Conservation (phyloP, 2,113 vertebrate species). For the Halichoeres trimaculatus region DNA sequence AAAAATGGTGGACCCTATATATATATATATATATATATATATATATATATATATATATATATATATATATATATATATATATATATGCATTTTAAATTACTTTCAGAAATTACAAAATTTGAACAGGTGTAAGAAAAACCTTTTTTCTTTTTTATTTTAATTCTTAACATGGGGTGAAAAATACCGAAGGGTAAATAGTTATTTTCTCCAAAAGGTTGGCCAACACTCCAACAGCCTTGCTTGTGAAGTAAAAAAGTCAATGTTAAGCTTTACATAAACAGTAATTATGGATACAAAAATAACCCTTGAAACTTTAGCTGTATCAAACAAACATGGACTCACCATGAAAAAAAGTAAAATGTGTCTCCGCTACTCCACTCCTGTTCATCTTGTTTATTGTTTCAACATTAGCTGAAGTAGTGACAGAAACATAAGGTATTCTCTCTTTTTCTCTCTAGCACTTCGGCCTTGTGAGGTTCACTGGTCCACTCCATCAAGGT, state of each 20-base stretch:
- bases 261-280: background rate
- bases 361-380: background rate
- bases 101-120: no score
- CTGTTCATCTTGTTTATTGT: slow-evolving; percentile 50
- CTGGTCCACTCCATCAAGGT: slow-evolving; percentile 70
- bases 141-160: no score
- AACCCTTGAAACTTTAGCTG: background rate
- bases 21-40: no score
- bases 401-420: slow-evolving; percentile 24
- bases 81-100: no score
- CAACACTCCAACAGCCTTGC: background rate
- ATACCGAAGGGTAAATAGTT: no score
- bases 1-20: no score
- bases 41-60: no score
- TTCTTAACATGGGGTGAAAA: no score
- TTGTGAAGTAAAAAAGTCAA: no score
- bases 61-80: no score
- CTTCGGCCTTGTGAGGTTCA: slow-evolving; percentile 56
- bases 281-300: background rate
- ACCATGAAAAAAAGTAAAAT: background rate
- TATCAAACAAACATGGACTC: background rate
- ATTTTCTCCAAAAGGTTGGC: background rate
- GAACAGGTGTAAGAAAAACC: no score
- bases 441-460: slow-evolving; percentile 29
- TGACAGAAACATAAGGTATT: slow-evolving; percentile 31